Conservation (phyloP, 2,888 invertebrate genomes). For the Cecidostiba fungosa region DNA sequence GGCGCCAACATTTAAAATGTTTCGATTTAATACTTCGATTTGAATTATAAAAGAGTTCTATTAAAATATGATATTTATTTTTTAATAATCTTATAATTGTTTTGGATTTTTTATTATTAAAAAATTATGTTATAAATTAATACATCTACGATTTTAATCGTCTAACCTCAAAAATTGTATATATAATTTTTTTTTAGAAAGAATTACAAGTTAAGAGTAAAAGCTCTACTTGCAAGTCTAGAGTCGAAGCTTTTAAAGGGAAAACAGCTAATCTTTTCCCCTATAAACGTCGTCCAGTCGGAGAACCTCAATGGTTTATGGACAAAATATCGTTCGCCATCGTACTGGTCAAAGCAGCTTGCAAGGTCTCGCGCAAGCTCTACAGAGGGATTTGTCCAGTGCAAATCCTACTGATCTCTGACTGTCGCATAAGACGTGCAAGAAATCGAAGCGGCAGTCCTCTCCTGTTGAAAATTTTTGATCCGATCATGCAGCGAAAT, state of each 20-base stretch:
- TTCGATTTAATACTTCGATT: too few species aligned
- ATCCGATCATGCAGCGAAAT: not conserved
- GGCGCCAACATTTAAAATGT: too few species aligned
- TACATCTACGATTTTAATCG: too few species aligned
- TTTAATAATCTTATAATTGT: too few species aligned
- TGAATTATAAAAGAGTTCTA: too few species aligned
- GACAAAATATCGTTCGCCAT: not conserved
- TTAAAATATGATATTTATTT: too few species aligned
- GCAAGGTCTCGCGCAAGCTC: not conserved
- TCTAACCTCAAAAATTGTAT: too few species aligned
- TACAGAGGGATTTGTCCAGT: not conserved
- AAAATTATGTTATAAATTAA: too few species aligned
- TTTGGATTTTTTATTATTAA: too few species aligned
- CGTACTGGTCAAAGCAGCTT: conserved; percentile 27
- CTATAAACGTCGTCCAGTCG: not conserved
- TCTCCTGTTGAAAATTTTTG: not conserved
- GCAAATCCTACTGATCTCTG: conserved; percentile 44
- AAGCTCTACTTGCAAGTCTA: not conserved
- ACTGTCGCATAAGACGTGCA: not conserved
- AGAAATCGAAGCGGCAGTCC: conserved; percentile 6
- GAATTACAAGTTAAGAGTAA: not conserved
- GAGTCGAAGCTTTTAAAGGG: not conserved
- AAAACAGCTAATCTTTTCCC: not conserved
- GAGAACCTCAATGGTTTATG: not conserved
- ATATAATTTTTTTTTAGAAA: too few species aligned